phyloP scores from a whole-genome alignment of 2,113 vertebrate genomes.

The pig (Sus scrofa) region DNA sequence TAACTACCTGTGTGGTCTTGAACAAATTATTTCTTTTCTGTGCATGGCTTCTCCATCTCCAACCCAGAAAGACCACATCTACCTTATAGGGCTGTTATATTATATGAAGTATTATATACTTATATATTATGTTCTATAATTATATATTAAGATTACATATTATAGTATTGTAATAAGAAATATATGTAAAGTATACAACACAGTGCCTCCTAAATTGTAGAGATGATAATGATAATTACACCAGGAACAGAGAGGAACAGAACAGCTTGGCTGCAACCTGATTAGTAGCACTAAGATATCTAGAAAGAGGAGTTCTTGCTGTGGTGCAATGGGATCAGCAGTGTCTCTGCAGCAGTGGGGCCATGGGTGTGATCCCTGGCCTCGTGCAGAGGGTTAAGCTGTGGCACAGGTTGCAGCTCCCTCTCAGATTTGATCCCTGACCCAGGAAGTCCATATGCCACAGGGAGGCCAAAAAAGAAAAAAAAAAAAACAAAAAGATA shows the following conservation, averaged over 20 bases:
- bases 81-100: neutral
- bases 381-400: too few species aligned
- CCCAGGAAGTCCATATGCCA: too few species aligned
- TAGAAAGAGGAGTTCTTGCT: too few species aligned
- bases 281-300: too few species aligned
- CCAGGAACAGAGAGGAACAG: neutral
- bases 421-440: too few species aligned
- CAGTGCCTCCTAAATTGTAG: neutral
- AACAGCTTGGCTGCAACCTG: neutral
- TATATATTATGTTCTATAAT: neutral
- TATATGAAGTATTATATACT: neutral
- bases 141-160: neutral
- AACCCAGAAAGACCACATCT: neutral
- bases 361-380: too few species aligned
- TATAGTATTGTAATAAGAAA: neutral
- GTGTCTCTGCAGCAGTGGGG: too few species aligned
- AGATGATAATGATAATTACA: neutral
- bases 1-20: neutral
- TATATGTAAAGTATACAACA: neutral
- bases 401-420: too few species aligned
- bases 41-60: neutral
- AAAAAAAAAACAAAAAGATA: too few species aligned
- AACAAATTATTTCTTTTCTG: conserved; percentile 19
- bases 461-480: too few species aligned
- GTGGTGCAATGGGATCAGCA: too few species aligned